Evolutionary conservation across 2,113 vertebrate species (phyloP), one percentile per base, ranked within the genome.

Genomic region (Holacanthus passer): DNA sequence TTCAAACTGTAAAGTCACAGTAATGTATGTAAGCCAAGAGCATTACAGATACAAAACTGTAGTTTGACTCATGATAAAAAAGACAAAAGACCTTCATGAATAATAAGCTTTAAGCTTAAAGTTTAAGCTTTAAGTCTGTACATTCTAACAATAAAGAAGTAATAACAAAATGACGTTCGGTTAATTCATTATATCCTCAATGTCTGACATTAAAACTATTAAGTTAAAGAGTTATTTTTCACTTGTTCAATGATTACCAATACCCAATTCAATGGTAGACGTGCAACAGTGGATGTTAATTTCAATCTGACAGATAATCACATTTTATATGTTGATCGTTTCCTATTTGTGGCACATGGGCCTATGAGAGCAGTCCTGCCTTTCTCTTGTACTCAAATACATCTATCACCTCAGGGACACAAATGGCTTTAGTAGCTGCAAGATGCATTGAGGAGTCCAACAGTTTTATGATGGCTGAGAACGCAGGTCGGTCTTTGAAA

Each of bases 401-500:
- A 27, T 94, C 90, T 0, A 89, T 72, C 5, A n/a, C 27, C 24
- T 89, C 83, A 37, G 79, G 81, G 66, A 82, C 65, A 48, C 29
- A 48, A 27, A 95, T 87, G 2, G 85, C 60, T 58, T 67, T 45
- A 3, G 85, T 75, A 1, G 72, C 81, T 3, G 92, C 89, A 0
- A 88, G 74, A 71, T 90, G 72, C 39, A 81, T 48, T 1, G 91
- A 92, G 0, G 91, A 91, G 24, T 93, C 87, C 50, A 96, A 52
- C 74, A 94, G 92, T 65, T 91, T 93, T 7, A 94, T 86, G 82
- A 95, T 74, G 39, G 91, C 89, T 0, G 93, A 91, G 79, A 92
- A 95, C 0, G 82, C 62, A 0, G 95, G 94, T 8, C 94, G 79
- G 64, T 94, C 91, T 63, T 92, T 91, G 24, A 89, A 93, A 69